Evolutionary conservation across 2,113 vertebrate species (phyloP), one percentile per base, ranked within the genome.

Genomic region (Scartelaos histophorus): DNA sequence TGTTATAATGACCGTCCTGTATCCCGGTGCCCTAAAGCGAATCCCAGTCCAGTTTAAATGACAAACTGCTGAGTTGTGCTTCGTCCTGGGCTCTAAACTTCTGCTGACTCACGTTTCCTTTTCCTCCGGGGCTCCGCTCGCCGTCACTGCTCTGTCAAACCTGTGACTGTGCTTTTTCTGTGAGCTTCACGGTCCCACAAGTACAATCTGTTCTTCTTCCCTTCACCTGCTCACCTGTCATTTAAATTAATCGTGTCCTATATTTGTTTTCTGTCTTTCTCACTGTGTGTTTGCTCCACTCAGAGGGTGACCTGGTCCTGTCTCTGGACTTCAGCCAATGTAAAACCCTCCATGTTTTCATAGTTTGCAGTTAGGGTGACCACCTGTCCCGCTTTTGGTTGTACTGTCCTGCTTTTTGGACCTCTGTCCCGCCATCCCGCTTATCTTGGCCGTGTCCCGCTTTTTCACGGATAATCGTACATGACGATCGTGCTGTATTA

Each of bases 261-360:
- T 19, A 12, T 35, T 34, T 19, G 11, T 3, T n/a, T 13, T 19
- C 16, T 51, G 10, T 7, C 5, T 66, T 9, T 62, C 65, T 71
- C 57, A 45, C 24, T 19, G 22, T 65, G 24, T 17, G 70, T 2
- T 51, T 13, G n/a, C 19, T 76, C 15, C 76, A 64, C 29, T 64
- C 85, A 92, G 87, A 90, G 70, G 68, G 82, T 91, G 79, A 85
- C 89, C 12, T 91, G 89, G 87, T 91, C 83, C 2, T 89, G 69
- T 79, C 83, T 73, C 72, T 90, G 89, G 88, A 89, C 78, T 19
- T 67, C 76, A n/a, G 67, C 76, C 64, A 76, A 86, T 21, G 87
- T 91, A 88, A 91, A 83, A n/a, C n/a, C n/a, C n/a, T n/a, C n/a
- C n/a, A n/a, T n/a, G n/a, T n/a, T n/a, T n/a, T n/a, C n/a, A n/a